These are phyloP conservation scores for Helostoma temminkii DNA, from an alignment of 2,797 vertebrate genomes.

Conservation along the genomic window DNA sequence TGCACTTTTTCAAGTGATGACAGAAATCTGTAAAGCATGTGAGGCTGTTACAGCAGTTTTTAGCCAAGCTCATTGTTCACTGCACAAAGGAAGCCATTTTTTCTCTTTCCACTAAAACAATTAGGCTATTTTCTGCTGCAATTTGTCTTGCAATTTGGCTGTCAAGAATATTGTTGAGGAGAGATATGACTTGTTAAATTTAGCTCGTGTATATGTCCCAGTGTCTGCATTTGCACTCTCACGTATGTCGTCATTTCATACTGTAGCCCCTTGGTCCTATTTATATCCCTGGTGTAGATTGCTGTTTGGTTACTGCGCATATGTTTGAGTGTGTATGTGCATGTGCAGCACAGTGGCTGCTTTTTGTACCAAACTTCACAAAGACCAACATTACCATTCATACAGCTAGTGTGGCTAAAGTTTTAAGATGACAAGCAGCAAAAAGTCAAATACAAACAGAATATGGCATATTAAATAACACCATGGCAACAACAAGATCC, in stretches of 20 bases:
- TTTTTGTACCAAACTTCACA: not conserved
- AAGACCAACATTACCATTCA: not conserved
- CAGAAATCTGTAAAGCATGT: conserved; percentile 32
- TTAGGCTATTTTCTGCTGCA: conserved; percentile 75
- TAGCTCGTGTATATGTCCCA: conserved; percentile 46
- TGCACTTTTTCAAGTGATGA: conserved; percentile 12
- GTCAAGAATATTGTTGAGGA: conserved; percentile 66
- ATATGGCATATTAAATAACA: not conserved
- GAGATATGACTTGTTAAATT: conserved; percentile 73
- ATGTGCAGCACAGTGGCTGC: conserved; percentile 18
- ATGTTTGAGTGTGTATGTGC: conserved; percentile 17
- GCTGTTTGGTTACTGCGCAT: conserved; percentile 34
- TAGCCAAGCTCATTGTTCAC: conserved; percentile 68
- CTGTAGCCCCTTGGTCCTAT: conserved; percentile 57
- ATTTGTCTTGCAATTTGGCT: conserved; percentile 65
- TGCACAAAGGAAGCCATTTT: conserved; percentile 72
- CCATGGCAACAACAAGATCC: not conserved
- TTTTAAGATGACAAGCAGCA: not conserved
- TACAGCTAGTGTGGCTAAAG: not conserved
- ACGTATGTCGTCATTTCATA: conserved; percentile 65
- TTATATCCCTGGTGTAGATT: conserved; percentile 61
- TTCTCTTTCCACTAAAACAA: conserved; percentile 69
- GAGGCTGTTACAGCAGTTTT: conserved; percentile 44
- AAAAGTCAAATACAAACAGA: not conserved
- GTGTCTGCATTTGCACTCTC: conserved; percentile 44